Evolutionary conservation across 2,797 vertebrate species (phyloP), one percentile per base, ranked within the genome.

Genomic region (Pterois miles): DNA sequence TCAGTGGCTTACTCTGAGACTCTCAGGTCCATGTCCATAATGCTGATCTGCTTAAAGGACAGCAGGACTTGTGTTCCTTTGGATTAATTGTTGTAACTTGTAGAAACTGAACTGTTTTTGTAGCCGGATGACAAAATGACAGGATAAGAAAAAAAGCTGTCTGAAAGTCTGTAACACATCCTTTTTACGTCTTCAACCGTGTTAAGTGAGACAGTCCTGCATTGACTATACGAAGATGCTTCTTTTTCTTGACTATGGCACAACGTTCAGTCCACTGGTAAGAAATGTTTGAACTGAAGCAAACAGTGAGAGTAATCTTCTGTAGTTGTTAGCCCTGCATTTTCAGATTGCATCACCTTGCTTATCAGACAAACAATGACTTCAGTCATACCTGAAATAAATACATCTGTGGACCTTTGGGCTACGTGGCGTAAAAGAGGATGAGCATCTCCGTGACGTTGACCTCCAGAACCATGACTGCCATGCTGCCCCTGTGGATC

Each of bases 211-310:
- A 25, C 2, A 50, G 22, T 50, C 5, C 4, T 38, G 13, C 20
- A 31, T n/a, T 57, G 57, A 22, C 57, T 43, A 50, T 1, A 50
- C 6, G 1, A 58, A 59, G 12, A 33, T 11, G 63, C 27, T 46
- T n/a, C 0, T 34, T 63, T 65, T 33, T 20, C 11, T 22, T n/a
- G 43, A 40, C 14, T 14, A 20, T 31, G 53, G 33, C 59, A 25
- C 25, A 18, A 6, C n/a, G 27, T 46, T n/a, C 29, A 46, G 10
- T 27, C 16, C 8, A 9, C n/a, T 11, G 13, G 10, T 27, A 22
- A 22, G 14, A 46, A 33, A 46, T n/a, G 29, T 27, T 73, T 68
- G 25, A 31, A 54, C 34, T 57, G 60, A 66, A 78, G 63, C n/a
- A 67, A 54, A 62, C 25, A 27, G 14, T 16, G 13, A 10, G 22